These are phyloP conservation scores for Chaetoderma sp. DNA, from an alignment of 2,888 invertebrate species.

Conservation along the genomic window DNA sequence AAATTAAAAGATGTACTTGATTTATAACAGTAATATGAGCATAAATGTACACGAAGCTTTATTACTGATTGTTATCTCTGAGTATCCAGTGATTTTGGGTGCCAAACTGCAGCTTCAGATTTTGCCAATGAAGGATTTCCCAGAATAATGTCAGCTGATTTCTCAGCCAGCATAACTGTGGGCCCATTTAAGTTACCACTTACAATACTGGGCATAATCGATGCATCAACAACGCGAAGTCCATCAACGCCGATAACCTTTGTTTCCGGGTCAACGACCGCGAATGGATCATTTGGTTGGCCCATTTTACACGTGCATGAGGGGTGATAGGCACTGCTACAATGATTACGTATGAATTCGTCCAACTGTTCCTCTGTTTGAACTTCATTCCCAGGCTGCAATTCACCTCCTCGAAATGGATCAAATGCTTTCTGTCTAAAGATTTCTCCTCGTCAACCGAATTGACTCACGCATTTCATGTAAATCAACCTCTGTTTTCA, in stretches of 20 bases:
- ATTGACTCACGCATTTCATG: slow-evolving; percentile 59
- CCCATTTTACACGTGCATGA: slow-evolving; percentile 85
- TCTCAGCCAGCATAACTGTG: slow-evolving; percentile 72
- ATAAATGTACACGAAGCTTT: too few species aligned
- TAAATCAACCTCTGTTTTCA: slow-evolving; percentile 76
- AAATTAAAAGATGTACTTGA: too few species aligned
- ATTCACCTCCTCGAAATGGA: slow-evolving; percentile 54
- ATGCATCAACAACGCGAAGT: slow-evolving; percentile 83
- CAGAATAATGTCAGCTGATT: slow-evolving; percentile 71
- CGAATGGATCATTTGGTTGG: slow-evolving; percentile 65
- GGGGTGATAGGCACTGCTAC: slow-evolving; percentile 80
- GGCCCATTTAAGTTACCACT: slow-evolving; percentile 79
- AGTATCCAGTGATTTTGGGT: too few species aligned
- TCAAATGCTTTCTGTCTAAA: slow-evolving; percentile 67
- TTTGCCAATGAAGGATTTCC: slow-evolving; percentile 63
- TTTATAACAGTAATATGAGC: too few species aligned
- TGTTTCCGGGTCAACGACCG: slow-evolving; percentile 78
- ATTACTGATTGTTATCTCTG: too few species aligned
- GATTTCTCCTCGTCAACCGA: slow-evolving; percentile 60
- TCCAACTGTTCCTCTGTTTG: slow-evolving; percentile 67
- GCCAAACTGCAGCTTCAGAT: slow-evolving; percentile 61
- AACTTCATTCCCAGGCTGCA: slow-evolving; percentile 52
- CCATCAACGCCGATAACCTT: slow-evolving; percentile 73
- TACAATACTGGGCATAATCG: slow-evolving; percentile 82
- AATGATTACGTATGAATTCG: slow-evolving; percentile 61